Conservation (phyloP, 2,797 vertebrate species). For the Enteromius trimaculatus region DNA sequence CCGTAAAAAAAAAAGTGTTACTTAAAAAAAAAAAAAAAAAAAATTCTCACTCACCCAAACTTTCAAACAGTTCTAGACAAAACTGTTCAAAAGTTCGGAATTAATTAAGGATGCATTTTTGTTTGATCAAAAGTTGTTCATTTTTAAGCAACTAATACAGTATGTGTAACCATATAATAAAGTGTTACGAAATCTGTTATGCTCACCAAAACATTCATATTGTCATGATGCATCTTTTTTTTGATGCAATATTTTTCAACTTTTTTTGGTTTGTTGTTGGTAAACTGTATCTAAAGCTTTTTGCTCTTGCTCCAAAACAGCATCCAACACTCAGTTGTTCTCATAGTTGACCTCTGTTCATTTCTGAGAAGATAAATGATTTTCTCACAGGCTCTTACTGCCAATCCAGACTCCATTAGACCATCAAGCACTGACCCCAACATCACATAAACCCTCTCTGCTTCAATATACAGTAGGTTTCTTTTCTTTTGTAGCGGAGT, state of each 20-base stretch:
- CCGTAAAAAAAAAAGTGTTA: too few relatives aligned
- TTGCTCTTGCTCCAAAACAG: background rate
- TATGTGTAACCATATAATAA: too few relatives aligned
- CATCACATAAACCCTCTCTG: conserved; percentile 8
- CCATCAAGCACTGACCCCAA: conserved; percentile 8
- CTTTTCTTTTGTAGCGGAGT: background rate
- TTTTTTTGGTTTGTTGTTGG: background rate
- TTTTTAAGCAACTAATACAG: too few relatives aligned
- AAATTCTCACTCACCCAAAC: too few relatives aligned
- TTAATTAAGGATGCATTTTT: too few relatives aligned
- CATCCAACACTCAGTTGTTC: background rate
- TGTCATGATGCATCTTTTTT: background rate
- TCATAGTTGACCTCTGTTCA: background rate
- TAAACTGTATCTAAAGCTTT: conserved; percentile 1
- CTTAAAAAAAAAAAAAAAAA: too few relatives aligned
- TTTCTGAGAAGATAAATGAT: background rate
- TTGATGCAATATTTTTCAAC: background rate
- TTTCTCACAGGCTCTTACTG: conserved; percentile 33
- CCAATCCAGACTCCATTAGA: conserved; percentile 28
- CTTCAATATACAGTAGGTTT: background rate
- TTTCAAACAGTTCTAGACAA: too few relatives aligned
- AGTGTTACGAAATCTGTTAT: background rate
- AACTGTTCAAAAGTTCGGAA: too few relatives aligned
- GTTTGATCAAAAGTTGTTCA: too few relatives aligned
- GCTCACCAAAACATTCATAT: background rate